A percentile compares a stretch with the other conserved stretches of the same genome.
Conservation (phyloP, 2,113 vertebrate species). For the Mus pahari region DNA sequence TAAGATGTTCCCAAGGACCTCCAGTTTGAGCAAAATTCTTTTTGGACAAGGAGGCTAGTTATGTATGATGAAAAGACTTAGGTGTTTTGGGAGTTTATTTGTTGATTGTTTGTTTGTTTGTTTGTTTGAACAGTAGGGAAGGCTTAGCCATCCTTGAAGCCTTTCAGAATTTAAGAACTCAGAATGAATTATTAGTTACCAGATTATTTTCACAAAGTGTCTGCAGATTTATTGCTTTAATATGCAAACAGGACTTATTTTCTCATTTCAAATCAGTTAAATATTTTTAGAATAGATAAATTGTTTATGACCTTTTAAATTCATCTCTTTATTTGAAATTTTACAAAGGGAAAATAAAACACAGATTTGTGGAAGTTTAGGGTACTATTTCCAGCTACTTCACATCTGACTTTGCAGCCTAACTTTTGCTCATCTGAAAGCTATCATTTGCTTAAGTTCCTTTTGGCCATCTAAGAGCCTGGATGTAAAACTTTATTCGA, state of each 20-base stretch:
- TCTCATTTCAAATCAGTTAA: neutral
- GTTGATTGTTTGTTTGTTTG: neutral
- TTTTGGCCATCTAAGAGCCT: neutral
- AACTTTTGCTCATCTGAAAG: neutral
- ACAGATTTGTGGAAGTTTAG: neutral
- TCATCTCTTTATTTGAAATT: neutral
- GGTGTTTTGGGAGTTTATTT: neutral
- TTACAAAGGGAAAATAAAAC: neutral
- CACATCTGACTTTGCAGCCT: neutral
- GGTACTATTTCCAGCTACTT: neutral
- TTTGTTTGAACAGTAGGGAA: neutral
- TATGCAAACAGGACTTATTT: neutral
- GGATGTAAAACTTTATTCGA: neutral
- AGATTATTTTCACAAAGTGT: neutral
- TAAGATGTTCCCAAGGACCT: neutral
- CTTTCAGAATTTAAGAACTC: neutral
- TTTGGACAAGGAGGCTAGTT: neutral
- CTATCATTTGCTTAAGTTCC: neutral
- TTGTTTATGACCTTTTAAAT: neutral
- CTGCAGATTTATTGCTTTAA: neutral
- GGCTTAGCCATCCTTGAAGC: neutral
- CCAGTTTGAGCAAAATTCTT: neutral
- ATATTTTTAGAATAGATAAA: neutral
- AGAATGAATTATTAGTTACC: neutral
- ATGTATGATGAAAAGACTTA: neutral